A percentile compares a stretch with the other conserved stretches of the same genome.
These are phyloP conservation scores for Embiotoca jacksoni DNA, from an alignment of 2,113 vertebrate species.

Conservation along the genomic window DNA sequence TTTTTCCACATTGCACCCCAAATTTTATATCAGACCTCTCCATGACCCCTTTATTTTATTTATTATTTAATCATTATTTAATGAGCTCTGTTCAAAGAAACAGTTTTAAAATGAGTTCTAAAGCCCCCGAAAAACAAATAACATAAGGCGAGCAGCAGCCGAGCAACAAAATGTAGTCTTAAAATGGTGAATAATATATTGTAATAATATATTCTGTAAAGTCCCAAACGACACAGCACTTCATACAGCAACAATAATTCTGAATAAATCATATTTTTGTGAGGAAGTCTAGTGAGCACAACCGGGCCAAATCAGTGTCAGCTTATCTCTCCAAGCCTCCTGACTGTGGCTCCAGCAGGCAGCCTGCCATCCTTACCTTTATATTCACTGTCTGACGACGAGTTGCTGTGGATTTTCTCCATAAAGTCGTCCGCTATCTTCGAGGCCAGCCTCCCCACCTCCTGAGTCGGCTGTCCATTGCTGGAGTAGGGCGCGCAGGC, in stretches of 20 bases:
- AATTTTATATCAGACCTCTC: not conserved
- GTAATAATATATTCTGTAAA: not conserved
- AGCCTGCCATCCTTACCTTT: conserved; percentile 88
- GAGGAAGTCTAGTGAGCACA: too few relatives aligned
- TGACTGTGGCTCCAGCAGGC: not conserved
- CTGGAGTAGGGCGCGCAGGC: conserved; percentile 98
- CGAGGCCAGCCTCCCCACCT: conserved; percentile 88
- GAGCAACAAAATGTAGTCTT: not conserved
- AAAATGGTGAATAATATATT: not conserved
- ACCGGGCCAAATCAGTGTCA: too few relatives aligned
- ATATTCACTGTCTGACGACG: conserved; percentile 95
- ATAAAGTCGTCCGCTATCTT: conserved; percentile 94
- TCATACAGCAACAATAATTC: too few relatives aligned
- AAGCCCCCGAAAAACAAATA: not conserved
- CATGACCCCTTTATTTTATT: not conserved
- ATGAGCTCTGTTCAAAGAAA: not conserved
- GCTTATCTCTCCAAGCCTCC: too few relatives aligned
- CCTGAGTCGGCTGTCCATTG: conserved; percentile 91
- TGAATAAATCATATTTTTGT: too few relatives aligned
- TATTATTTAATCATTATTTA: not conserved
- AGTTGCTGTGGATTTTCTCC: conserved; percentile 93
- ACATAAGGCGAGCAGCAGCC: not conserved
- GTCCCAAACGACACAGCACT: too few relatives aligned
- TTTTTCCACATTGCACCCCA: not conserved
- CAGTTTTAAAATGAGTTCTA: not conserved